These are phyloP conservation scores for Vidua macroura DNA, from an alignment of 2,113 vertebrate species.

Conservation along the genomic window DNA sequence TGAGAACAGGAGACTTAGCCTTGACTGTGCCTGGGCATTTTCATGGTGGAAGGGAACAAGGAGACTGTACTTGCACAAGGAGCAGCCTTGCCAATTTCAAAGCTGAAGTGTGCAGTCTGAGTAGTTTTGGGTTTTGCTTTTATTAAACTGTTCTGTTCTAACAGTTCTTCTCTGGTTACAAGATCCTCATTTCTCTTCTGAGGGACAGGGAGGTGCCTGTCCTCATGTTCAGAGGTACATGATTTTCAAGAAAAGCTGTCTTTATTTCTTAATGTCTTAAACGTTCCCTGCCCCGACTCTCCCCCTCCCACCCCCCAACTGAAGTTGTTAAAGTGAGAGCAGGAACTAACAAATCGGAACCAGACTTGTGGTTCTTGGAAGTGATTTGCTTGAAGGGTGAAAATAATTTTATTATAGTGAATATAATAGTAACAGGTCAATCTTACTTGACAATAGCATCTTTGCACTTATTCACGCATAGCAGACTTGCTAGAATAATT, in stretches of 20 bases:
- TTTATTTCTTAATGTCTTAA: not conserved
- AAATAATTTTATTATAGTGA: not conserved
- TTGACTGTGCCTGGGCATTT: not conserved
- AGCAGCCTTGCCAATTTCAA: not conserved
- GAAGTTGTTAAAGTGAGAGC: not conserved
- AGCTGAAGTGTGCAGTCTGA: not conserved
- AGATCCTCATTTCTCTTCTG: not conserved
- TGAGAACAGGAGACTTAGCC: not conserved
- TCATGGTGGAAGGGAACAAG: not conserved
- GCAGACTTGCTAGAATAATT: not conserved
- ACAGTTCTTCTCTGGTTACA: fast-evolving
- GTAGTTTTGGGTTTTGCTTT: not conserved
- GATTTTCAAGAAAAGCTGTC: not conserved
- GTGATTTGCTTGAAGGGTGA: not conserved
- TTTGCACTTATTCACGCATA: not conserved
- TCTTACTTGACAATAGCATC: not conserved
- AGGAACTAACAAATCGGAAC: not conserved
- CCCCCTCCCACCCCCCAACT: fast-evolving
- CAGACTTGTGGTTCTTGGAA: not conserved
- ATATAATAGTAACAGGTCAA: not conserved
- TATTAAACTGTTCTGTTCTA: not conserved
- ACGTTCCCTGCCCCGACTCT: fast-evolving
- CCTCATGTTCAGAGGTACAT: not conserved
- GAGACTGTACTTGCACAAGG: not conserved
- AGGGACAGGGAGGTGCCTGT: not conserved